Evolutionary conservation across 2,797 vertebrate genomes (phyloP).

Genomic region (Enoplosus armatus): DNA sequence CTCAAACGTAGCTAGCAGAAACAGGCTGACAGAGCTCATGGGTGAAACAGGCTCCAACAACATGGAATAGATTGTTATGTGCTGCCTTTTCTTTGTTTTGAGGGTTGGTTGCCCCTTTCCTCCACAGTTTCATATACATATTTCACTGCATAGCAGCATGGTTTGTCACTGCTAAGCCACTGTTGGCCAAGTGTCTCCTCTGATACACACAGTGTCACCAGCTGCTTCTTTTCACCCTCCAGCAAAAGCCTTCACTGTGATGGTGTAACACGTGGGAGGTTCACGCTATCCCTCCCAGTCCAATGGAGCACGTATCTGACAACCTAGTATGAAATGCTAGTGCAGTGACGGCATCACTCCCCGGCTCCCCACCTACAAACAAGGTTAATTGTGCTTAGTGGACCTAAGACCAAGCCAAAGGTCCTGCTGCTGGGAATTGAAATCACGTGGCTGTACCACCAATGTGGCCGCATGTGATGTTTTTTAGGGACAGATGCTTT

Average conservation of each 20-base stretch:
- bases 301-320: conserved; percentile 7
- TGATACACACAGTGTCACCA: conserved; percentile 46
- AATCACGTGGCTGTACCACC: neutral
- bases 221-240: conserved; percentile 40
- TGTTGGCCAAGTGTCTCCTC: conserved; percentile 33
- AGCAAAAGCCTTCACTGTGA: neutral
- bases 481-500: too few species aligned
- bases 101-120: neutral
- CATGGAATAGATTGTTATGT: conserved; percentile 10
- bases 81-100: neutral
- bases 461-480: too few species aligned
- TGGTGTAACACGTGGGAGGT: conserved; percentile 18
- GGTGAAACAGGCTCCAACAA: conserved; percentile 1
- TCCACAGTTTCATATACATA: conserved; percentile 11
- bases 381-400: conserved; percentile 12
- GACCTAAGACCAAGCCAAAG: neutral
- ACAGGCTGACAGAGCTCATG: neutral
- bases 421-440: neutral
- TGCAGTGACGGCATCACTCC: neutral
- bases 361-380: conserved; percentile 5
- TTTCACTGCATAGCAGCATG: conserved; percentile 12
- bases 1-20: conserved; percentile 20
- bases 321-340: neutral
- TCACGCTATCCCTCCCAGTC: neutral
- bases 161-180: conserved; percentile 19